These are phyloP conservation scores for Epinephelus malabaricus DNA, from an alignment of 2,797 vertebrate species.

Conservation along the genomic window DNA sequence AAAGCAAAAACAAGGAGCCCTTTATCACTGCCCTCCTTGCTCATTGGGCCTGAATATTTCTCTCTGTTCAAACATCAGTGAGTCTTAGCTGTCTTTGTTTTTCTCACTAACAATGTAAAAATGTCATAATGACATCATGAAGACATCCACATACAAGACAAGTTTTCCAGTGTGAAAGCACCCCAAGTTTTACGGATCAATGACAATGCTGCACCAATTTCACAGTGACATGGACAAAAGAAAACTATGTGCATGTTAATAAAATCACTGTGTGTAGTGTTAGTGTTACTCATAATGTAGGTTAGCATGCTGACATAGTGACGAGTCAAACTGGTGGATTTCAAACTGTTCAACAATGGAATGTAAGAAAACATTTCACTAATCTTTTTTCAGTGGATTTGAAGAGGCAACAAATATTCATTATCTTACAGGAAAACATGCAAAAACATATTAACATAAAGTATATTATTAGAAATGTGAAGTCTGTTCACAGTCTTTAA, in stretches of 20 bases:
- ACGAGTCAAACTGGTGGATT: neutral
- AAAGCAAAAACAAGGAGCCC: no score
- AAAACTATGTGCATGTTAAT: constrained; percentile 23
- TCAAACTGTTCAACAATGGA: neutral
- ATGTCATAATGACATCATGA: no score
- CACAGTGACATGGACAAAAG: constrained; percentile 10
- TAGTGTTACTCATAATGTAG: neutral
- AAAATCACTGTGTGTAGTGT: neutral
- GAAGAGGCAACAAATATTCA: constrained; percentile 12
- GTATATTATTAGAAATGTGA: neutral
- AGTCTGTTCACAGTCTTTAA: constrained; percentile 12
- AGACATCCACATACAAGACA: neutral
- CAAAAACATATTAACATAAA: constrained; percentile 7
- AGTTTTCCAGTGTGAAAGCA: constrained; percentile 17
- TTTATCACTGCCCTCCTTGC: no score
- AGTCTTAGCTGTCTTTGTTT: no score
- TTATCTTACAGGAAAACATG: constrained; percentile 27
- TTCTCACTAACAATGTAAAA: no score
- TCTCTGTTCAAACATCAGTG: no score
- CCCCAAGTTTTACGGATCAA: neutral
- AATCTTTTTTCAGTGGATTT: neutral
- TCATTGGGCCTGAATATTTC: no score
- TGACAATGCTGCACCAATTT: constrained; percentile 3
- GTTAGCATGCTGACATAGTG: neutral
- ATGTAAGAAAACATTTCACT: neutral